Percentiles rank a stretch among this genome's conserved stretches.
Evolutionary conservation across 92 coral and sea anemone genomes (phyloP).

Genomic region (Umimayanthus kanabou): DNA sequence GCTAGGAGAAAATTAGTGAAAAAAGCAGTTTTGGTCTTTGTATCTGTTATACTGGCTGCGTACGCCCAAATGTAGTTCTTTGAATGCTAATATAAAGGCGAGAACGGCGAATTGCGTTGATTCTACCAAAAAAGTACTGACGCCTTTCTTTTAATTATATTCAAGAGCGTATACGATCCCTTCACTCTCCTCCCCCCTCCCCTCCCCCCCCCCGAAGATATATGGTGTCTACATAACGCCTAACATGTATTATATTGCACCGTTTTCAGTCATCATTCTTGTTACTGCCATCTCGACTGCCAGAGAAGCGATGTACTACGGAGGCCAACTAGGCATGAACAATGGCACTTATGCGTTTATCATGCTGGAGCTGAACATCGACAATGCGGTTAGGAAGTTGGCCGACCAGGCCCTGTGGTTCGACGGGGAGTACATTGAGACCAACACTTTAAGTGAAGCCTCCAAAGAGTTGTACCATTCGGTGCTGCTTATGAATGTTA

Average conservation of each 20-base stretch:
- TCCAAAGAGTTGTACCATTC: constrained; percentile 64
- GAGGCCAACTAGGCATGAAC: constrained; percentile 78
- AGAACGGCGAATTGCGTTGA: too few relatives aligned
- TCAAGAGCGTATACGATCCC: too few relatives aligned
- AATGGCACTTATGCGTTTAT: constrained; percentile 87
- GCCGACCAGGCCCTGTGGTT: constrained; percentile 50
- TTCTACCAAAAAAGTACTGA: too few relatives aligned
- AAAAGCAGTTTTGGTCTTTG: too few relatives aligned
- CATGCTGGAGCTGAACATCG: constrained; percentile 57
- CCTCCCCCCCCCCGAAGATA: too few relatives aligned
- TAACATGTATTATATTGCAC: background rate
- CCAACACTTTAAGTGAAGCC: constrained; percentile 38
- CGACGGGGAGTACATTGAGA: constrained; percentile 34
- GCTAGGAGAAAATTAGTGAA: too few relatives aligned
- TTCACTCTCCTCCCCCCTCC: too few relatives aligned
- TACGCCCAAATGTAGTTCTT: too few relatives aligned
- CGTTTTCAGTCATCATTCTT: constrained; percentile 75
- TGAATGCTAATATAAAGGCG: too few relatives aligned
- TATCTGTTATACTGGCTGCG: too few relatives aligned
- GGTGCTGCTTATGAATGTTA: constrained; percentile 56
- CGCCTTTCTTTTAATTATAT: too few relatives aligned
- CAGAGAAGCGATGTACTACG: constrained; percentile 80
- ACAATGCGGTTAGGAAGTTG: constrained; percentile 42
- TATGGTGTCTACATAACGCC: too few relatives aligned
- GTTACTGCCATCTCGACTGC: constrained; percentile 67